These are phyloP conservation scores for Polyommatus icarus DNA, from an alignment of 2,888 invertebrate genomes.

Conservation along the genomic window DNA sequence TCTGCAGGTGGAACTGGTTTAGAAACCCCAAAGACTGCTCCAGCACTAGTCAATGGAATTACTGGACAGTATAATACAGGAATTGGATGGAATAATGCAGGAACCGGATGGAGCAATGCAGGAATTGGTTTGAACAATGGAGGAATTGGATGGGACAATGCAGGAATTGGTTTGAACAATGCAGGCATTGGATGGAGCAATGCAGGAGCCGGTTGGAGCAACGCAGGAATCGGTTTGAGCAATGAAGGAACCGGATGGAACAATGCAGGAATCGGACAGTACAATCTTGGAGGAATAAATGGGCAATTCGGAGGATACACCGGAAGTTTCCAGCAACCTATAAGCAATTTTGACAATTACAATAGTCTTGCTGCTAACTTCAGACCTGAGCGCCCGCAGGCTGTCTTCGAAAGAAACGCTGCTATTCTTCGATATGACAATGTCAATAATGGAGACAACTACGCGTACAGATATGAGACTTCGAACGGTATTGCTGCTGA, in stretches of 20 bases:
- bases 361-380: constrained; percentile 33
- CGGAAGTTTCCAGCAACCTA: constrained; percentile 17
- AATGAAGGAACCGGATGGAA: background rate
- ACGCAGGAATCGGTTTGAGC: background rate
- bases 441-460: constrained; percentile 65
- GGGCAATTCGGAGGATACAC: background rate
- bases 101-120: background rate
- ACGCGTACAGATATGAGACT: constrained; percentile 66
- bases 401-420: constrained; percentile 64
- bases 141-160: background rate
- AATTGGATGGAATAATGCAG: background rate
- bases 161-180: background rate
- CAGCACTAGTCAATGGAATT: background rate
- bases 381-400: constrained; percentile 62
- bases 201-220: background rate
- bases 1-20: constrained; percentile 1
- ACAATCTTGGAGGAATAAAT: constrained; percentile 1
- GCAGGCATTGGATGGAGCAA: background rate
- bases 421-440: constrained; percentile 66
- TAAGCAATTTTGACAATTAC: constrained; percentile 15
- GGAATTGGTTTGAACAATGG: background rate
- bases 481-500: constrained; percentile 71
- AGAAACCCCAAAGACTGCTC: background rate
- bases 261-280: background rate
- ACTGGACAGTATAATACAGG: background rate